phyloP scores from a whole-genome alignment of 2,888 invertebrate genomes.

The Cactoblastis cactorum region DNA sequence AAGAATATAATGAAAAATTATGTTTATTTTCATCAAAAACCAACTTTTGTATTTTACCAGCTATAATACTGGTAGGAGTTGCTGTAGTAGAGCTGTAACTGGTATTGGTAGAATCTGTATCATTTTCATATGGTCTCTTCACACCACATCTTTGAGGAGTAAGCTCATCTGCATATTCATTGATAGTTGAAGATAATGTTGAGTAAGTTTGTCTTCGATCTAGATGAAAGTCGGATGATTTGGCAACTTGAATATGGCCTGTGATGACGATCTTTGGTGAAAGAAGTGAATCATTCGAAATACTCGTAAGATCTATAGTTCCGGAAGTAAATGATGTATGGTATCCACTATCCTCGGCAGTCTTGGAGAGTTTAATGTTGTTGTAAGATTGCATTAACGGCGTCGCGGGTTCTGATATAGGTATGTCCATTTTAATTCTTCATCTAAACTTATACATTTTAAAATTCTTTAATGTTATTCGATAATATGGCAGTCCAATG shows the following conservation, averaged over 20 bases:
- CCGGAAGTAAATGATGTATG: constrained; percentile 65
- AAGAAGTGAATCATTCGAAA: constrained; percentile 44
- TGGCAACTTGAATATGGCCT: constrained; percentile 42
- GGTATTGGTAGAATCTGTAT: constrained; percentile 34
- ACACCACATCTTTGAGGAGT: constrained; percentile 49
- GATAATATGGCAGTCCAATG: too few relatives aligned
- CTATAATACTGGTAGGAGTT: constrained; percentile 65
- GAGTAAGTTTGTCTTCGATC: constrained; percentile 31
- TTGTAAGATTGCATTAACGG: constrained; percentile 43
- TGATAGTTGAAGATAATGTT: constrained; percentile 15
- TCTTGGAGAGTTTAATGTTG: constrained; percentile 44
- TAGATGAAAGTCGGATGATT: constrained; percentile 36
- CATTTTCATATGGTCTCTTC: constrained; percentile 54
- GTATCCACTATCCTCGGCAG: constrained; percentile 69
- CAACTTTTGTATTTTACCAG: constrained; percentile 58
- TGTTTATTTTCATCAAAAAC: constrained; percentile 53
- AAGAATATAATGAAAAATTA: constrained; percentile 18
- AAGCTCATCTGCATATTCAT: constrained; percentile 18
- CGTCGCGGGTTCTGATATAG: constrained; percentile 46
- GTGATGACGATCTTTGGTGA: constrained; percentile 37
- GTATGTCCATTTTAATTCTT: constrained; percentile 49
- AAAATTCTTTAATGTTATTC: background rate
- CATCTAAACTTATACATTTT: background rate
- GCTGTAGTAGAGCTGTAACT: constrained; percentile 37
- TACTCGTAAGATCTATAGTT: constrained; percentile 53